Evolutionary conservation across 2,113 vertebrate genomes (phyloP), one percentile per base, ranked within the genome.

Genomic region (Pseudopodoces humilis): DNA sequence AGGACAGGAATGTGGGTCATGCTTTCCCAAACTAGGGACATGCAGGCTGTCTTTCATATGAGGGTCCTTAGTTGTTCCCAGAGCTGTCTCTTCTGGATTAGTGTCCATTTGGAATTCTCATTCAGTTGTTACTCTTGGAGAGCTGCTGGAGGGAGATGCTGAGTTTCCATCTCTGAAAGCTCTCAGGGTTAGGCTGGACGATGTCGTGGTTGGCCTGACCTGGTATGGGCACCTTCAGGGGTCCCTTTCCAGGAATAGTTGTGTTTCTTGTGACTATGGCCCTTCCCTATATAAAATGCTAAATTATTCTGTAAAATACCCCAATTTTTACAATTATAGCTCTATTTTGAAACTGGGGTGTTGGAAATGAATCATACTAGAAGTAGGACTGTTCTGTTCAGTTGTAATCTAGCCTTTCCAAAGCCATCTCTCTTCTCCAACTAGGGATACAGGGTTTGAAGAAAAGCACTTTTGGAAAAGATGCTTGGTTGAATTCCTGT

Each of bases 271-370:
- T 30, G 10, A 27, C 39, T 43, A 0, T 18, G 28, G 4, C 31
- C 41, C 24, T 76, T 65, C 37, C 31, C 33, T 65, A 5, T 12
- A 58, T 58, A 19, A 59, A 79, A 59, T 39, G 28, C 15, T 18
- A 10, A 68, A 71, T 55, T 43, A 3, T 28, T 31, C 31, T 44
- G 43, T 16, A 5, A 74, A 94, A 47, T 53, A 25, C 3, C 15
- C 13, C 12, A 28, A 0, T 55, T 83, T 41, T 41, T 75, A 44
- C 33, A 63, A 0, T 28, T n/a, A 13, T 1, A 30, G 4, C 28
- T 7, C 8, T 53, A 41, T 65, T 50, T 74, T 59, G 75, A 28
- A 63, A 37, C 12, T 2, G 25, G 28, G 18, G 3, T 25, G 7
- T 70, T 68, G 39, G 74, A 31, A 63, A 35, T 50, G 2, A 77